A percentile compares a stretch with the other conserved stretches of the same genome.
phyloP scores from a whole-genome alignment of 2,888 invertebrate species.

The Lasioglossum vierecki region DNA sequence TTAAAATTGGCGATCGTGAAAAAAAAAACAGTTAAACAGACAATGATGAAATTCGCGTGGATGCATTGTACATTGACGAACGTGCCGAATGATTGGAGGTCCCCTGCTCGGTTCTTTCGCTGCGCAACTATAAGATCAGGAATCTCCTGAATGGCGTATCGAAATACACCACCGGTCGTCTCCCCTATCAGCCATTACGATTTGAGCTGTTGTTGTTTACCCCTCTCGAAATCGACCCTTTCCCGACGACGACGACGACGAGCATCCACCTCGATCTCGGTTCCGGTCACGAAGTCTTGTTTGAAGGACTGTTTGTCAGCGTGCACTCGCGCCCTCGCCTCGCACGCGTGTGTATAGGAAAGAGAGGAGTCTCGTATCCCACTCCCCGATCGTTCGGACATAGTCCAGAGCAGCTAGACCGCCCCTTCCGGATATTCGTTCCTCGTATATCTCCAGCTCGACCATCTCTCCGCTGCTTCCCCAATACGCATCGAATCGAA shows the following conservation, averaged over 20 bases:
- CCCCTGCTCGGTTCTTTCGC: background rate
- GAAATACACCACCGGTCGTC: constrained; percentile 1
- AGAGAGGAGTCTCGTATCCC: constrained; percentile 35
- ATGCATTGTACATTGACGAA: background rate
- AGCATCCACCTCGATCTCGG: constrained; percentile 43
- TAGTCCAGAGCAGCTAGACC: constrained; percentile 72
- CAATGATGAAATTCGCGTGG: background rate
- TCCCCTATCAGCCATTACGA: constrained; percentile 10
- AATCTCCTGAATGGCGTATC: background rate
- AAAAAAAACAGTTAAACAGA: too few relatives aligned
- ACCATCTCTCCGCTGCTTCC: constrained; percentile 30
- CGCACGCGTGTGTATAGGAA: constrained; percentile 7
- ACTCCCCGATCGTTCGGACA: constrained; percentile 63
- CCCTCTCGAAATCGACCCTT: constrained; percentile 32
- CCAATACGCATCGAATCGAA: constrained; percentile 32
- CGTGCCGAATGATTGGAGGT: background rate
- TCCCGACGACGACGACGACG: constrained; percentile 6
- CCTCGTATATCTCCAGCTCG: constrained; percentile 72
- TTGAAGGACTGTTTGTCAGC: constrained; percentile 57
- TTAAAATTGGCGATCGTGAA: too few relatives aligned
- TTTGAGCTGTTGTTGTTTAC: constrained; percentile 30
- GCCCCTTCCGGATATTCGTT: constrained; percentile 77
- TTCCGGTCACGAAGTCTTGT: constrained; percentile 36
- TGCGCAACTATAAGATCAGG: background rate
- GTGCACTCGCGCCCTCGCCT: background rate